Percentiles rank a stretch among this genome's conserved stretches.
Conservation (phyloP, 2,888 invertebrate species). For the Eustalomyia histrio region DNA sequence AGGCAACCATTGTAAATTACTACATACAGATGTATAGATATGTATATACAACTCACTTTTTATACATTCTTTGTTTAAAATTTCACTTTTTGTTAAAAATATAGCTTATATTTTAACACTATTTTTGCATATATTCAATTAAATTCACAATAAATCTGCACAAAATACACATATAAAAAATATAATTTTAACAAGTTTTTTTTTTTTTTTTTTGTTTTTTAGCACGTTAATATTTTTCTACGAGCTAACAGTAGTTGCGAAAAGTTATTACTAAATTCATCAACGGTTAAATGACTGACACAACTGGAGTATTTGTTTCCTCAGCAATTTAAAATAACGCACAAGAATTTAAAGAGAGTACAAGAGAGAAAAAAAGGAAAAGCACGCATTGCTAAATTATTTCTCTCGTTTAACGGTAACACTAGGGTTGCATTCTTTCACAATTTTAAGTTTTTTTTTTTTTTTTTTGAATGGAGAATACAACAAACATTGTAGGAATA, state of each 20-base stretch:
- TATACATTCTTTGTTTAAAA: not conserved
- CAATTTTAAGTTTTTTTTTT: not conserved
- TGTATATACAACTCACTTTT: slow-evolving; percentile 42
- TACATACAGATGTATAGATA: slow-evolving; percentile 7
- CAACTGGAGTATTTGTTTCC: slow-evolving; percentile 55
- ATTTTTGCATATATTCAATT: not conserved
- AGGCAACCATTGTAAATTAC: slow-evolving; percentile 48
- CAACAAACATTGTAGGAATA: no score
- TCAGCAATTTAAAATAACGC: slow-evolving; percentile 52
- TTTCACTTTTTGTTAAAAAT: slow-evolving; percentile 24
- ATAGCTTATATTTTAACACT: not conserved
- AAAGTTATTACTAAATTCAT: slow-evolving; percentile 62
- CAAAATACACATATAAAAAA: slow-evolving; percentile 33
- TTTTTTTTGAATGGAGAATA: not conserved
- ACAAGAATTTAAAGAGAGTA: slow-evolving; percentile 22
- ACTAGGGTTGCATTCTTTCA: slow-evolving; percentile 33
- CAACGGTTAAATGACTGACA: slow-evolving; percentile 60
- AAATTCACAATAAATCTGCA: slow-evolving; percentile 1
- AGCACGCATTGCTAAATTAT: slow-evolving; percentile 47
- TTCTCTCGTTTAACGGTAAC: slow-evolving; percentile 21
- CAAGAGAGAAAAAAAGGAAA: slow-evolving; percentile 27
- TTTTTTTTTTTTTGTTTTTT: slow-evolving; percentile 22
- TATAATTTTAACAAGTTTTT: slow-evolving; percentile 27
- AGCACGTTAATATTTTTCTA: slow-evolving; percentile 45
- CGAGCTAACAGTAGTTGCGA: slow-evolving; percentile 57